phyloP scores from a whole-genome alignment of 1,140 invertebrate genomes.

The Laodelphax striatellus region DNA sequence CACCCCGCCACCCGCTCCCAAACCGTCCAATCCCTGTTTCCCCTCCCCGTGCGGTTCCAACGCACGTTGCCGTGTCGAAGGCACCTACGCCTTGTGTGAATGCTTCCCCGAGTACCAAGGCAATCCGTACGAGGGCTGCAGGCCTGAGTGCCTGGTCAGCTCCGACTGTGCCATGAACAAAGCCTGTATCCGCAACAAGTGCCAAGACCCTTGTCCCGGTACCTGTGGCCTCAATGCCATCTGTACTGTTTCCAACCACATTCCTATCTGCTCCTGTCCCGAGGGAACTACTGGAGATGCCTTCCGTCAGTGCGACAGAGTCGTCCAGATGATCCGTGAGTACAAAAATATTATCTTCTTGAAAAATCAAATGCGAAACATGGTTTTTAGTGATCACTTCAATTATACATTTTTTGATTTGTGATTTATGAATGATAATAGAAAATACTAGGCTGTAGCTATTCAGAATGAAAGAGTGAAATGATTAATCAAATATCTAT shows the following conservation, averaged over 20 bases:
- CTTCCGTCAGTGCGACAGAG: slow-evolving; percentile 38
- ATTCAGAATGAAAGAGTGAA: too few species aligned
- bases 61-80: slow-evolving; percentile 45
- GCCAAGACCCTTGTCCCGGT: slow-evolving; percentile 67
- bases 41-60: slow-evolving; percentile 61
- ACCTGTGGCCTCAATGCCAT: slow-evolving; percentile 49
- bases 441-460: too few species aligned
- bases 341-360: too few species aligned
- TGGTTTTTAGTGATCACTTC: too few species aligned
- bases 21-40: slow-evolving; percentile 40
- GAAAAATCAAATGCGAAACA: too few species aligned
- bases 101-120: slow-evolving; percentile 63
- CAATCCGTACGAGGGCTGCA: slow-evolving; percentile 63
- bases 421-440: too few species aligned
- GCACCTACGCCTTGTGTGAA: slow-evolving; percentile 45
- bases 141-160: slow-evolving; percentile 66
- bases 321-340: slow-evolving; percentile 27
- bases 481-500: too few species aligned
- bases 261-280: slow-evolving; percentile 58
- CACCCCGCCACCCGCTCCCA: slow-evolving; percentile 30
- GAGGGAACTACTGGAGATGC: slow-evolving; percentile 46
- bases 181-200: slow-evolving; percentile 68
- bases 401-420: too few species aligned
- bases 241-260: slow-evolving; percentile 55
- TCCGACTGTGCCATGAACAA: slow-evolving; percentile 64